These are phyloP conservation scores for Coptodon rendalli DNA, from an alignment of 2,113 vertebrate genomes.

Conservation along the genomic window DNA sequence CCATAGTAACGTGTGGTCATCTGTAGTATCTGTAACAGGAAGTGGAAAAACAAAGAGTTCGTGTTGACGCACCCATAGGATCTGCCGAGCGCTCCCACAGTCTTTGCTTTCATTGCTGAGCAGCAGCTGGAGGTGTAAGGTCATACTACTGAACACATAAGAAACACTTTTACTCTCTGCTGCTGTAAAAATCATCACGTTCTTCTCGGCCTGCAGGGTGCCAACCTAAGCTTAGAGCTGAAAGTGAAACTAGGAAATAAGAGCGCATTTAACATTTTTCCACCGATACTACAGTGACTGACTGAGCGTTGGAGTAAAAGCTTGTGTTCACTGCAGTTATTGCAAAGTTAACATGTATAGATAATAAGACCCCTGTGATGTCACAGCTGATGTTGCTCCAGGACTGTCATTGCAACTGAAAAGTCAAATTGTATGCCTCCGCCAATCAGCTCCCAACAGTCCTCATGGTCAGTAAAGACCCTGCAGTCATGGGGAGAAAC, in stretches of 20 bases:
- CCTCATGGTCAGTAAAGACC: accelerated
- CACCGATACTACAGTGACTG: accelerated
- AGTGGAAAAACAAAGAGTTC: constrained; percentile 23
- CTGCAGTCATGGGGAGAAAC: neutral
- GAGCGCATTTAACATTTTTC: neutral
- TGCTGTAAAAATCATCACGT: neutral
- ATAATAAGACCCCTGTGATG: neutral
- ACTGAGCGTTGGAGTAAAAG: neutral
- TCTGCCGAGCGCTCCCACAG: constrained; percentile 6
- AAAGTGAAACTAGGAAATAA: neutral
- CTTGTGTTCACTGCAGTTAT: neutral
- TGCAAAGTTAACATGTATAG: neutral
- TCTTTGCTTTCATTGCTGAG: constrained; percentile 3
- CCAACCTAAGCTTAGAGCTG: neutral
- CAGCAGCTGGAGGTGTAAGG: constrained; percentile 30
- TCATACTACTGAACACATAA: constrained; percentile 7
- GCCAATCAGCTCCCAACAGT: neutral
- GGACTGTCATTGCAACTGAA: neutral
- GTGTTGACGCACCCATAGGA: constrained; percentile 10
- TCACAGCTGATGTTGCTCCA: neutral
- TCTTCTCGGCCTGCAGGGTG: neutral
- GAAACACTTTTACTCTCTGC: neutral
- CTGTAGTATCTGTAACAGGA: constrained; percentile 80
- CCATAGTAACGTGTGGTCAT: constrained; percentile 97
- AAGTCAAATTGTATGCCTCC: neutral